These are phyloP conservation scores for Acrocyrtus sp. DNA, from an alignment of 2,888 invertebrate genomes.

Conservation along the genomic window DNA sequence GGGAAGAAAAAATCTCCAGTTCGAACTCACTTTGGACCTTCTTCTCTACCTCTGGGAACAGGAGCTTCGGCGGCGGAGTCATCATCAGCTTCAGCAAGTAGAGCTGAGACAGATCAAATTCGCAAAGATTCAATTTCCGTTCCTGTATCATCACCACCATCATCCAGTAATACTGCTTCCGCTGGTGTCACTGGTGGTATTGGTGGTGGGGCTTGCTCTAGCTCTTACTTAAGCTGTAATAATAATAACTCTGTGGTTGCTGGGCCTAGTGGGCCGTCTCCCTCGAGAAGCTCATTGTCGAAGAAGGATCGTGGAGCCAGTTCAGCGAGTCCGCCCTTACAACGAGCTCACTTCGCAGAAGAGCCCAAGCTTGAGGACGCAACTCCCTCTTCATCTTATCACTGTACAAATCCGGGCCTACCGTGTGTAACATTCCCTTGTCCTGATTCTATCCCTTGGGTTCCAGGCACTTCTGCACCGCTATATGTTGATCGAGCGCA, in stretches of 20 bases:
- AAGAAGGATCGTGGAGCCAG: conserved; percentile 12
- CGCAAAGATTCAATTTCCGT: conserved; percentile 43
- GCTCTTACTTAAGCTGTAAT: not conserved
- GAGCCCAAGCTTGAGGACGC: not conserved
- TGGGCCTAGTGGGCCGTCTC: conserved; percentile 6
- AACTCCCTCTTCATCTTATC: not conserved
- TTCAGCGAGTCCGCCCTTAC: conserved; percentile 28
- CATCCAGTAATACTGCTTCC: conserved; percentile 28
- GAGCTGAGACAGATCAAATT: conserved; percentile 34
- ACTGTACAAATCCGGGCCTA: conserved; percentile 24
- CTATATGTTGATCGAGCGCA: conserved; percentile 53
- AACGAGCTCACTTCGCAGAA: conserved; percentile 1
- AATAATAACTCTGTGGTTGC: conserved; percentile 8
- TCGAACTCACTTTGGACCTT: conserved; percentile 41
- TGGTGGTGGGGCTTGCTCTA: not conserved
- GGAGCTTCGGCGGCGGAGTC: not conserved
- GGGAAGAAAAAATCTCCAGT: conserved; percentile 31
- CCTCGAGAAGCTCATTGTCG: conserved; percentile 17
- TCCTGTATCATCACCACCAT: not conserved
- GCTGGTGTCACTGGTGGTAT: not conserved
- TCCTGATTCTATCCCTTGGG: conserved; percentile 11
- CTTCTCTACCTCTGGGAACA: too few relatives aligned
- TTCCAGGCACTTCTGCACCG: conserved; percentile 47
- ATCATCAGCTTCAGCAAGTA: conserved; percentile 13
- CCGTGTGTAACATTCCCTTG: not conserved